These are phyloP conservation scores for Scaptomyza cyrtandrae DNA, from an alignment of 2,888 invertebrate genomes.

Conservation along the genomic window DNA sequence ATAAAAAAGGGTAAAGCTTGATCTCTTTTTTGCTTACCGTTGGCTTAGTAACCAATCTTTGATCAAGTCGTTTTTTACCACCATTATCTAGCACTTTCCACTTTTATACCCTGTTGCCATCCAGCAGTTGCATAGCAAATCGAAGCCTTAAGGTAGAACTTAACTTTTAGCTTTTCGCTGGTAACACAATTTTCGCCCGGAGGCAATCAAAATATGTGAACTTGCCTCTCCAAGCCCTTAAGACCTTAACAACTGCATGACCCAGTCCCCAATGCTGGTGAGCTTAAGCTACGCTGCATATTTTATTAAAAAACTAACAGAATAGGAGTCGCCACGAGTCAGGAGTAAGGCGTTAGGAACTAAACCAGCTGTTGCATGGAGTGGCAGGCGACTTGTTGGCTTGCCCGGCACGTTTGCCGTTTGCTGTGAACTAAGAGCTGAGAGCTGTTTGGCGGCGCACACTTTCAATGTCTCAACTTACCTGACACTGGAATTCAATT, in stretches of 20 bases:
- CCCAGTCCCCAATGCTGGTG: constrained; percentile 8
- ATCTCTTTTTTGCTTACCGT: not conserved
- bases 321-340: not conserved
- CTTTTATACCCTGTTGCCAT: constrained; percentile 19
- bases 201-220: constrained; percentile 63
- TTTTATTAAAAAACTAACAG: constrained; percentile 44
- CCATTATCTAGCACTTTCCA: constrained; percentile 19
- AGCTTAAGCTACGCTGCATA: constrained; percentile 42
- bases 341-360: not conserved
- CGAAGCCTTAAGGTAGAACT: constrained; percentile 12
- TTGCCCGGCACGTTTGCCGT: constrained; percentile 65
- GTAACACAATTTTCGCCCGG: constrained; percentile 32
- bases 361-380: constrained; percentile 66
- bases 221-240: constrained; percentile 10
- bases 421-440: not conserved
- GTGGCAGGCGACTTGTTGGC: constrained; percentile 39
- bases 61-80: not conserved
- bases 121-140: constrained; percentile 42
- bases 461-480: constrained; percentile 83
- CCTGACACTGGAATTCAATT: constrained; percentile 90
- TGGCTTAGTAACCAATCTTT: not conserved
- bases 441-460: constrained; percentile 22
- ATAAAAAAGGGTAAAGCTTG: not conserved
- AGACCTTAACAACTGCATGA: constrained; percentile 19
- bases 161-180: constrained; percentile 4